phyloP scores from a whole-genome alignment of 2,797 vertebrate species.

The Sciaenops ocellatus region DNA sequence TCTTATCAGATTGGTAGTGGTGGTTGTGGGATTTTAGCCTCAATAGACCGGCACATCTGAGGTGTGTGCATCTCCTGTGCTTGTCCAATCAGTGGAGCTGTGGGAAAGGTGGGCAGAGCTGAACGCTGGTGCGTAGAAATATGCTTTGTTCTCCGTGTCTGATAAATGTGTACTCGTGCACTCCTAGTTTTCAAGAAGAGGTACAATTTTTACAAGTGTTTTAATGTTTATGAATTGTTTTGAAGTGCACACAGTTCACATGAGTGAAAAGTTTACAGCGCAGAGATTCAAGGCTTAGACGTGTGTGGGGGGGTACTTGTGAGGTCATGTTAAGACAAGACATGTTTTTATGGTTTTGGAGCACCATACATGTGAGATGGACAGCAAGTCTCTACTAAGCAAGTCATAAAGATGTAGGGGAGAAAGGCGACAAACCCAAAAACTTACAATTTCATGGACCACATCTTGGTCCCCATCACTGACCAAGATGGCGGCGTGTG shows the following conservation, averaged over 20 bases:
- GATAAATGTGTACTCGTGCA: slow-evolving; percentile 31
- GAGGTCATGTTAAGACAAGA: slow-evolving; percentile 11
- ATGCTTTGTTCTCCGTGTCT: slow-evolving; percentile 63
- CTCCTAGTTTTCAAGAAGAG: slow-evolving; percentile 23
- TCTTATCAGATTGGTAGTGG: slow-evolving; percentile 67
- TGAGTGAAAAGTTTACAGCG: slow-evolving; percentile 7
- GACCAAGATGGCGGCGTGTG: too few relatives aligned
- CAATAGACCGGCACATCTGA: slow-evolving; percentile 36
- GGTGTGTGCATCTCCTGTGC: slow-evolving; percentile 51
- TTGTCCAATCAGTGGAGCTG: slow-evolving; percentile 72
- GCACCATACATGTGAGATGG: neutral
- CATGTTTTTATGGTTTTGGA: neutral
- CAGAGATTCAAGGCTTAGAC: neutral
- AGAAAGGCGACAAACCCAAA: neutral
- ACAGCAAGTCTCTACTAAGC: neutral
- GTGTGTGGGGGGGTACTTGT: neutral
- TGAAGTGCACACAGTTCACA: slow-evolving; percentile 14
- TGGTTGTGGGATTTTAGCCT: slow-evolving; percentile 67
- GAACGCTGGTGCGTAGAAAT: slow-evolving; percentile 74
- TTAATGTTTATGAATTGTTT: neutral
- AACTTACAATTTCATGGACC: neutral
- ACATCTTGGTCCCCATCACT: too few relatives aligned
- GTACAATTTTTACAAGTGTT: neutral
- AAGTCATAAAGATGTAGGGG: neutral
- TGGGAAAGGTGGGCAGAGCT: slow-evolving; percentile 80